Base-by-base conservation (phyloP, 2,888 invertebrate species). In the Magallana nippona region DNA sequence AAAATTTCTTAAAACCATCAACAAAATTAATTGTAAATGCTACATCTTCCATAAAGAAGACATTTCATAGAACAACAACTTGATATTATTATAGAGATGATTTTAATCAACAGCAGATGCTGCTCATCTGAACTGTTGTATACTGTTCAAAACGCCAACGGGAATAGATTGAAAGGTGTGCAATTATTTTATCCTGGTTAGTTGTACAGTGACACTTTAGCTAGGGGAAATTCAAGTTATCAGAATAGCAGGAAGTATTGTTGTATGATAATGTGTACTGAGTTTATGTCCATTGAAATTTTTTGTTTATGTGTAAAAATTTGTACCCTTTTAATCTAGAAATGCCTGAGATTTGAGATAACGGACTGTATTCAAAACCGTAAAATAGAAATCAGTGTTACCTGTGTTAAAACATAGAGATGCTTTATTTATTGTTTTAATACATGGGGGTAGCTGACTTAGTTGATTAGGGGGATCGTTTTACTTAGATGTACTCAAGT, bases 181-280 rank as follows among this genome's bases (percentile, higher is more conserved):
- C 71, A 71, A 27, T 71, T 71, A 27, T 32, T 15, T 27, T 71
- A 27, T 71, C 71, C 19, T 71, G 27, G 27, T 27, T 5, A 15
- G 27, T 71, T 71, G 71, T 5, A 15, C 15, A 44, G 44, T 44
- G 44, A 44, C 44, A 44, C 44, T 44, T 44, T 71, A 27, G 22
- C 71, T 27, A 32, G 15, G 32, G 71, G 27, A 71, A 71, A 27
- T 71, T 71, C 22, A 71, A 13, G 11, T 15, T 32, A 15, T 60
- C 13, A 15, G 32, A 71, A 71, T 15, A 71, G 27, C 27, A 71
- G 71, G 71, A 71, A 71, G 71, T 71, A 71, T 44, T 44, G 44
- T 44, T 44, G 44, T 44, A 5, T 44, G 32, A 32, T 32, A 32
- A 32, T 32, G 44, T 44, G 44, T 8, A 44, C 44, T 44, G 44